phyloP scores from a whole-genome alignment of 2,113 vertebrate genomes.

The Prunella fulvescens region DNA sequence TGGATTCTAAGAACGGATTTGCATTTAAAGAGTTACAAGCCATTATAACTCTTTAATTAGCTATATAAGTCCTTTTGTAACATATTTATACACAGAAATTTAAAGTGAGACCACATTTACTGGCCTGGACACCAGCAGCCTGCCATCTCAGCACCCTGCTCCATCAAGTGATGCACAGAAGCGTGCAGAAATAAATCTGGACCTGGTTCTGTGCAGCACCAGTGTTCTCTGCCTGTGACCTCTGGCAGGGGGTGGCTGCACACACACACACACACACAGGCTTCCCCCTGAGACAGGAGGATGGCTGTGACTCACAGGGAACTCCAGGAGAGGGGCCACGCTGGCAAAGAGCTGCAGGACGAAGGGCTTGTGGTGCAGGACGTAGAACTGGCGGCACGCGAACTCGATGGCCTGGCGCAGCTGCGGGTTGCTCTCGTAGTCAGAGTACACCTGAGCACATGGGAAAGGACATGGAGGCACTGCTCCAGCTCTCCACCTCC shows the following conservation, averaged over 20 bases:
- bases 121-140: background rate
- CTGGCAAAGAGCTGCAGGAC: slow-evolving; percentile 96
- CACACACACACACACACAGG: background rate
- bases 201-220: background rate
- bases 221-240: background rate
- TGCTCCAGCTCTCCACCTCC: background rate
- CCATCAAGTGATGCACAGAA: background rate
- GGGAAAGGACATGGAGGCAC: background rate
- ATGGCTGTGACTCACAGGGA: slow-evolving; percentile 81
- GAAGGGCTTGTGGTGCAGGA: slow-evolving; percentile 96
- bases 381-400: slow-evolving; percentile 95
- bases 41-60: background rate
- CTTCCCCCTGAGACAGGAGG: background rate
- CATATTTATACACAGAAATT: background rate
- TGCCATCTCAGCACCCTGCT: background rate
- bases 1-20: background rate
- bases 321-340: slow-evolving; percentile 93
- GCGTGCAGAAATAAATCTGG: background rate
- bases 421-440: slow-evolving; percentile 95
- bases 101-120: background rate
- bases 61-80: background rate
- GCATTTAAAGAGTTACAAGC: background rate
- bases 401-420: slow-evolving; percentile 93
- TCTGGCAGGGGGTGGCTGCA: background rate
- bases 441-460: slow-evolving; percentile 84